A percentile compares a stretch with the other conserved stretches of the same genome.
phyloP scores from a whole-genome alignment of 1,140 invertebrate species.

The Penaeus chinensis region DNA sequence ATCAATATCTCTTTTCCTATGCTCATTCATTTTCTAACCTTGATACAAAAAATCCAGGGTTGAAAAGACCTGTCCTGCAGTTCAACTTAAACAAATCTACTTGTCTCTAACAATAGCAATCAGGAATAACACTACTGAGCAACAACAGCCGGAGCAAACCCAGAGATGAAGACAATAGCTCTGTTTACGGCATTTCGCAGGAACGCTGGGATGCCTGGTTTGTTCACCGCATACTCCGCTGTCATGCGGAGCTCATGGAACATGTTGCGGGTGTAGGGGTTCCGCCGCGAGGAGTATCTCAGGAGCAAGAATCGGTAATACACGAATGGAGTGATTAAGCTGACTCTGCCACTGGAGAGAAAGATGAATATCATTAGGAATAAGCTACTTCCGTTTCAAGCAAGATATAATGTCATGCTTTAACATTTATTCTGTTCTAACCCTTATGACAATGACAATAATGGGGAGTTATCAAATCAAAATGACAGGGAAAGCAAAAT shows the following conservation, averaged over 20 bases:
- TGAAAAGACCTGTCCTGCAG: too few relatives aligned
- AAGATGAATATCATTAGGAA: slow-evolving; percentile 46
- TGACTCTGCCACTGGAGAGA: slow-evolving; percentile 81
- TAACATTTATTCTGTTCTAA: neutral
- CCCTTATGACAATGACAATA: too few relatives aligned
- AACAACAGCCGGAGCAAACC: slow-evolving; percentile 74
- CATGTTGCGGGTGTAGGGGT: slow-evolving; percentile 92
- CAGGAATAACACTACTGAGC: slow-evolving; percentile 35
- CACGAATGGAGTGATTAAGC: slow-evolving; percentile 88
- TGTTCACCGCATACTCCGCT: slow-evolving; percentile 74
- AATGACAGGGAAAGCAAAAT: too few relatives aligned
- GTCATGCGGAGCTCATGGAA: slow-evolving; percentile 81
- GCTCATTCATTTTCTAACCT: too few relatives aligned
- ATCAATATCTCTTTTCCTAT: too few relatives aligned
- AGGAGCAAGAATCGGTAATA: slow-evolving; percentile 95
- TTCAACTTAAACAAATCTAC: neutral
- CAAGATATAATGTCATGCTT: neutral
- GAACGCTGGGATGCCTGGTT: slow-evolving; percentile 75
- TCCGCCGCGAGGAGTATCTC: slow-evolving; percentile 90
- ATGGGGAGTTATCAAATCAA: too few relatives aligned
- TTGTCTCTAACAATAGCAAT: neutral
- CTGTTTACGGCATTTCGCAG: slow-evolving; percentile 71
- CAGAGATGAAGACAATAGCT: slow-evolving; percentile 74
- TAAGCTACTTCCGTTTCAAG: neutral
- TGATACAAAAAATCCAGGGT: too few relatives aligned